Base-by-base conservation (phyloP, 2,888 invertebrate genomes). In the Trachelus troglodyta region DNA sequence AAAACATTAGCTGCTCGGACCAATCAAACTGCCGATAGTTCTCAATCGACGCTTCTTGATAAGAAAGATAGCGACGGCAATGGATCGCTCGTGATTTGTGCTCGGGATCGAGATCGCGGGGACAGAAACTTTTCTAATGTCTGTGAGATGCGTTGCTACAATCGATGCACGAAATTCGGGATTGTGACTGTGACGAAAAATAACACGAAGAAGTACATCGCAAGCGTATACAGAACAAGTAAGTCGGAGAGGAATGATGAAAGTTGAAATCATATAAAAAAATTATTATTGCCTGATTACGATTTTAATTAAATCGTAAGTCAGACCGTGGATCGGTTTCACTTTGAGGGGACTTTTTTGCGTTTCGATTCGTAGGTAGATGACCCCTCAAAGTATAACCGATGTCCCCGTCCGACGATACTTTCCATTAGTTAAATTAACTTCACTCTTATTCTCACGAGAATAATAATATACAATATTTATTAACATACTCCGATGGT, bases 91-190 rank as follows among this genome's bases (percentile, higher is more conserved):
- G 86, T 85, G 68, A 90, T 91, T 80, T 91, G 90, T 81, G 90
- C 90, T n/a, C 83, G 88, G 31, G 87, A 87, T 87, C 87, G 88
- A 4, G 86, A 89, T 76, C 81, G 79, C 76, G 83, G 85, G 40
- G 88, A 91, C 83, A 86, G 87, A 78, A 85, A 87, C 9, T 91
- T 91, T 75, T 81, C 86, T 11, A 91, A 88, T 79, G 81, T 90
- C 40, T 91, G 91, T 82, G 89, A 90, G 79, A 90, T 91, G 91
- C 82, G 85, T 33, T 91, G 91, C 81, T 80, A 85, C 80, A 91
- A 91, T 82, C 81, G 82, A n/a, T 90, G 91, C 80, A 85, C 89
- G 37, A 83, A 80, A 76, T 87, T 85, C 79, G 85, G 85, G 6
- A 31, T 83, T 12, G 77, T 80, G 71, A 81, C 82, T 75, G 80